Evolutionary conservation across 1,140 invertebrate genomes (phyloP).

Genomic region (Heterodera schachtii): DNA sequence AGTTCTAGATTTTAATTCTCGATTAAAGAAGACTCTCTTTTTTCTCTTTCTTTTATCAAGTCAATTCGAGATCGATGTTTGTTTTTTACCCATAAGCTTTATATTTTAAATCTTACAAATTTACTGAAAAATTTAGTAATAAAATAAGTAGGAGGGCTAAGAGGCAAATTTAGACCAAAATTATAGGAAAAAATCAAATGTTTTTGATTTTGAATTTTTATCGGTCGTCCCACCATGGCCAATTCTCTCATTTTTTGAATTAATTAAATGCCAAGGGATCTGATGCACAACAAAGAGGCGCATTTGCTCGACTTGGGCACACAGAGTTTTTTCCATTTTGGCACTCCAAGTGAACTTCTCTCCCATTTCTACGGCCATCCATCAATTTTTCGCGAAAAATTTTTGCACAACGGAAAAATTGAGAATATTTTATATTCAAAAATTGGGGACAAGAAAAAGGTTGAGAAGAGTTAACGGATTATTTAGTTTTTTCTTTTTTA

Average conservation of each 20-base stretch:
- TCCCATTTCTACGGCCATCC: constrained; percentile 1
- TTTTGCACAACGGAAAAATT: constrained; percentile 1
- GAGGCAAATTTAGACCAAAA: too few relatives aligned
- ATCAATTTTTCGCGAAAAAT: constrained; percentile 9
- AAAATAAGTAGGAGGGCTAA: too few relatives aligned
- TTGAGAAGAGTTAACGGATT: not conserved
- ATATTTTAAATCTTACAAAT: too few relatives aligned
- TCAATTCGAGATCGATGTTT: too few relatives aligned
- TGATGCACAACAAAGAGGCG: constrained; percentile 6
- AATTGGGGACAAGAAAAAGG: constrained; percentile 6
- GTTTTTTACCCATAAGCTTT: too few relatives aligned
- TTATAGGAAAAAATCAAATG: too few relatives aligned
- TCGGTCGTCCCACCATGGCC: too few relatives aligned
- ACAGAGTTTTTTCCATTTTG: constrained; percentile 28
- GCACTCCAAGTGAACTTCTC: constrained; percentile 20
- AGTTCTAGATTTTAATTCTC: too few relatives aligned
- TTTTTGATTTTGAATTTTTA: too few relatives aligned
- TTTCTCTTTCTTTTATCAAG: too few relatives aligned
- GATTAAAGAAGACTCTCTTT: too few relatives aligned
- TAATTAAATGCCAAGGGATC: constrained; percentile 10
- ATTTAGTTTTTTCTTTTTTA: not conserved
- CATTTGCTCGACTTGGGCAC: constrained; percentile 14
- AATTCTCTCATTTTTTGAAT: not conserved
- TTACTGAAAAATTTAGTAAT: too few relatives aligned
- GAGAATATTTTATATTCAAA: constrained; percentile 11